Percentiles rank a stretch among this genome's conserved stretches.
Evolutionary conservation across 2,888 invertebrate genomes (phyloP).

Genomic region (Isotomurus palustris): DNA sequence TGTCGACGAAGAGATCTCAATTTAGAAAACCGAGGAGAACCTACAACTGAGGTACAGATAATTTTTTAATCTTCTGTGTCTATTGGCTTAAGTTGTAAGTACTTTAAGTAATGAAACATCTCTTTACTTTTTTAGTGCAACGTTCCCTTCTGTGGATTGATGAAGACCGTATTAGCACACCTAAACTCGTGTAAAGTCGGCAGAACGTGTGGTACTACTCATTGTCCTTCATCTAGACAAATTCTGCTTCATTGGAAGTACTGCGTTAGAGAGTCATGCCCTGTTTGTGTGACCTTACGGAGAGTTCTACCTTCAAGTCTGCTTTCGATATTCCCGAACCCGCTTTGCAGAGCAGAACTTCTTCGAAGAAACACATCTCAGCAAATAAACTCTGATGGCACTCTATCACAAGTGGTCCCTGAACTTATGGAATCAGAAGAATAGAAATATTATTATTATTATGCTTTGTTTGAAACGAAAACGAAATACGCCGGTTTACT

Average conservation of each 20-base stretch:
- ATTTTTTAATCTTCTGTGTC: not conserved
- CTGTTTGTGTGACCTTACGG: slow-evolving; percentile 20
- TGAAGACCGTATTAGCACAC: slow-evolving; percentile 23
- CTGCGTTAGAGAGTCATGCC: slow-evolving; percentile 23
- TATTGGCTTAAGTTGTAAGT: not conserved
- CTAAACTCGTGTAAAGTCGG: slow-evolving; percentile 21
- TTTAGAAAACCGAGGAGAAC: not conserved
- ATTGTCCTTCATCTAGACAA: slow-evolving; percentile 25
- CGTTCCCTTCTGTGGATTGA: slow-evolving; percentile 24
- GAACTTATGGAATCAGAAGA: slow-evolving; percentile 12
- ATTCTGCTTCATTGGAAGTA: slow-evolving; percentile 31
- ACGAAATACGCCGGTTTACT: no score
- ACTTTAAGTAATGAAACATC: no score
- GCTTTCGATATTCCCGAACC: slow-evolving; percentile 24
- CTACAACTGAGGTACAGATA: not conserved
- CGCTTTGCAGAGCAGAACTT: slow-evolving; percentile 21
- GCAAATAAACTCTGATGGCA: not conserved
- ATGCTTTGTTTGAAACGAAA: not conserved
- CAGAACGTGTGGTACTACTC: slow-evolving; percentile 16
- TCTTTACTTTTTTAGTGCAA: slow-evolving; percentile 17
- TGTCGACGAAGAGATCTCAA: slow-evolving; percentile 19
- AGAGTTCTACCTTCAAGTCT: slow-evolving; percentile 22
- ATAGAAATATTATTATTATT: not conserved
- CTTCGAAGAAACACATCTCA: slow-evolving; percentile 2
- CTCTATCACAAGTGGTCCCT: not conserved